Conservation (phyloP, 2,797 vertebrate species). For the Manis javanica region DNA sequence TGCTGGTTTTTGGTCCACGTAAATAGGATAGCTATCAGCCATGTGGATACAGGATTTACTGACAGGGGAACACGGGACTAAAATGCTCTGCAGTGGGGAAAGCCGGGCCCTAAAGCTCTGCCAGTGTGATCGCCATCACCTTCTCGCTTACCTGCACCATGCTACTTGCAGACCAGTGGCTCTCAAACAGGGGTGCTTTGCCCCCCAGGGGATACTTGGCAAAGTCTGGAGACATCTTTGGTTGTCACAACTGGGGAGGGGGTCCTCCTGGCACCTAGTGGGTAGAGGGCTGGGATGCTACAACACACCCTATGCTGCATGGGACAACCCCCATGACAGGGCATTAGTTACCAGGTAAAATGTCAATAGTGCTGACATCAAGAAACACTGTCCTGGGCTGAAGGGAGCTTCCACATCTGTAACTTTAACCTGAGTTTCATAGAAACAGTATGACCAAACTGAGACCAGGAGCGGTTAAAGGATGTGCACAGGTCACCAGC, state of each 20-base stretch:
- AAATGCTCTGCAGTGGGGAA: background rate
- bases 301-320: no score
- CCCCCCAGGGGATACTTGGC: background rate
- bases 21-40: slow-evolving; percentile 2
- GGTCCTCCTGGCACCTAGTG: background rate
- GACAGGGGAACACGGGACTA: background rate
- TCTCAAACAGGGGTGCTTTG: background rate
- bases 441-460: background rate
- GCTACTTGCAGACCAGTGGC: background rate
- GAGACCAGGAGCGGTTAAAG: rapidly evolving
- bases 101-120: background rate
- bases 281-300: background rate
- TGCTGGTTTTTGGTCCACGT: background rate
- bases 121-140: background rate
- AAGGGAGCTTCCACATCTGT: background rate
- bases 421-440: background rate
- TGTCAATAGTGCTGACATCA: rapidly evolving
- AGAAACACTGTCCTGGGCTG: background rate
- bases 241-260: background rate
- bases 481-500: background rate
- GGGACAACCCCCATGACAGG: background rate
- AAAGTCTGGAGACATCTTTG: background rate
- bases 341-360: background rate
- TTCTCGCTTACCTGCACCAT: background rate
- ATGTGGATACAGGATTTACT: background rate